A percentile compares a stretch with the other conserved stretches of the same genome.
These are phyloP conservation scores for Rhabditophanes sp. DNA, from an alignment of 2,888 invertebrate genomes.

Conservation along the genomic window DNA sequence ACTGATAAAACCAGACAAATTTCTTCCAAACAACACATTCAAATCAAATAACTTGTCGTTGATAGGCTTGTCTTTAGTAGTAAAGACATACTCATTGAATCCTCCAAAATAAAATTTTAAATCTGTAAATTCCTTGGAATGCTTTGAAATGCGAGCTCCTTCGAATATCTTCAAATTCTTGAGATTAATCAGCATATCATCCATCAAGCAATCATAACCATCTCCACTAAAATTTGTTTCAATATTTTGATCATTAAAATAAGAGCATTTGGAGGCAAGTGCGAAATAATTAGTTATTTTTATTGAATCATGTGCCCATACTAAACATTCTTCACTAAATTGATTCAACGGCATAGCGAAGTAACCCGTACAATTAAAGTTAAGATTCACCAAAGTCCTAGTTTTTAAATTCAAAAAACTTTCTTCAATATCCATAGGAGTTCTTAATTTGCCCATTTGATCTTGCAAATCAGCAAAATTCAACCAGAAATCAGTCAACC, in stretches of 20 bases:
- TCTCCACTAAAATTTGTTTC: conserved; percentile 8
- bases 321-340: conserved; percentile 16
- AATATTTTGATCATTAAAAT: conserved; percentile 12
- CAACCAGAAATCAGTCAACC: conserved; percentile 66
- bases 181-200: conserved; percentile 13
- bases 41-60: neutral
- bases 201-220: conserved; percentile 29
- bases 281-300: conserved; percentile 19
- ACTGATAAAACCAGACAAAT: conserved; percentile 24
- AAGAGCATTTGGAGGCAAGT: conserved; percentile 10
- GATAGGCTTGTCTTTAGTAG: too few species aligned
- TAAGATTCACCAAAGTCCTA: conserved; percentile 16
- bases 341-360: conserved; percentile 31
- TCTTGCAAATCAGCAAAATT: conserved; percentile 65
- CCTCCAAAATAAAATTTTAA: too few species aligned
- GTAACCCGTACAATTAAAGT: conserved; percentile 15
- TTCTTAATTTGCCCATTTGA: conserved; percentile 50
- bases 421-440: neutral
- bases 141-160: conserved; percentile 4
- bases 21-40: conserved; percentile 6
- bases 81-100: too few species aligned
- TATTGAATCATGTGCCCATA: conserved; percentile 13
- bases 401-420: conserved; percentile 13
- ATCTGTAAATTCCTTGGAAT: neutral
- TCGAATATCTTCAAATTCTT: conserved; percentile 5